These are phyloP conservation scores for Carpatolechia fugitivella DNA, from an alignment of 2,888 invertebrate species.

Conservation along the genomic window DNA sequence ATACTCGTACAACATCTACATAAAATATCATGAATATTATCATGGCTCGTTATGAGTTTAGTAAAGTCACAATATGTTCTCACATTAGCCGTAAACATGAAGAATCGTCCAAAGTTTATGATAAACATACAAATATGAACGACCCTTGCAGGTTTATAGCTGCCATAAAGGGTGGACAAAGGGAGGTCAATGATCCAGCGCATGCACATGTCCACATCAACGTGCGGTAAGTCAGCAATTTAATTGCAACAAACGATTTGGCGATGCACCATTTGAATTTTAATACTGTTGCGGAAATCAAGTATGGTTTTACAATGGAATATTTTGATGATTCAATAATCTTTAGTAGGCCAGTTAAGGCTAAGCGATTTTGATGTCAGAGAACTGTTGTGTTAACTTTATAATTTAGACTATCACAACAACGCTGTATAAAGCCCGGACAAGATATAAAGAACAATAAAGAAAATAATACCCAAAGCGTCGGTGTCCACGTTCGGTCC, in stretches of 20 bases:
- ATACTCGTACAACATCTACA: too few species aligned
- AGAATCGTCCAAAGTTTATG: background rate
- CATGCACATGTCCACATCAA: slow-evolving; percentile 39
- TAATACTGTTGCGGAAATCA: background rate
- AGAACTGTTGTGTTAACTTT: too few species aligned
- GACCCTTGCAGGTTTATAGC: slow-evolving; percentile 50
- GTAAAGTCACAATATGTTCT: too few species aligned
- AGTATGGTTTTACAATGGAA: slow-evolving; percentile 3
- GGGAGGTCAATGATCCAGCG: slow-evolving; percentile 65
- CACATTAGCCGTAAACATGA: background rate
- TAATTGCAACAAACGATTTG: background rate
- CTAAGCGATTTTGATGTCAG: background rate
- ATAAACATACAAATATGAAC: slow-evolving; percentile 20
- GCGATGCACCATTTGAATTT: slow-evolving; percentile 1
- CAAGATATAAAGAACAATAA: too few species aligned
- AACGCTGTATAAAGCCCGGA: too few species aligned
- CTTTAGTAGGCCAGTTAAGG: background rate
- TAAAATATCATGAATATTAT: too few species aligned
- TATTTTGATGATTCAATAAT: background rate
- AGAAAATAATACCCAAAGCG: too few species aligned
- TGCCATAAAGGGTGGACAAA: slow-evolving; percentile 68
- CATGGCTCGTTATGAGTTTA: too few species aligned
- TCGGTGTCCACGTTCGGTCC: too few species aligned
- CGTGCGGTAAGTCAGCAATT: background rate
- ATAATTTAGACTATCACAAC: too few species aligned